Conservation (phyloP, 2,797 vertebrate species). For the Oreonectes daqikongensis region DNA sequence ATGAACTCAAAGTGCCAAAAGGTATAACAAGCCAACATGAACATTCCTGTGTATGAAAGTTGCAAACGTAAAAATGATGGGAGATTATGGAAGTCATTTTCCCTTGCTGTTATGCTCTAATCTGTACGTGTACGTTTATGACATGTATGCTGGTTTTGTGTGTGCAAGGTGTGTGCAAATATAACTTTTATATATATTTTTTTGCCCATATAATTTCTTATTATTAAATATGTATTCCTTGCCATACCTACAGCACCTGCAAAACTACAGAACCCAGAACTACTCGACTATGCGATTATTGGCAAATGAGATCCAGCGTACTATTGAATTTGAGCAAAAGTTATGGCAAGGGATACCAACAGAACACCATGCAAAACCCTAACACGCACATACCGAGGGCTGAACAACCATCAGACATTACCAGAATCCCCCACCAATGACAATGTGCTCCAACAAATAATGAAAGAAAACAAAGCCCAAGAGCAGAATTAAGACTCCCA, state of each 20-base stretch:
- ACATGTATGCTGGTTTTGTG: conserved; percentile 77
- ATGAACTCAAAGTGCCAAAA: conserved; percentile 39
- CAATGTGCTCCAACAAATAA: conserved; percentile 50
- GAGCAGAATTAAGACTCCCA: conserved; percentile 35
- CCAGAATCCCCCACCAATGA: conserved; percentile 48
- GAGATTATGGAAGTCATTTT: conserved; percentile 67
- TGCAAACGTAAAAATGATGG: conserved; percentile 16
- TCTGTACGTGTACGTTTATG: conserved; percentile 69
- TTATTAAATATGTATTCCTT: conserved; percentile 67
- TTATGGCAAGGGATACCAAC: conserved; percentile 71
- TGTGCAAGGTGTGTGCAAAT: conserved; percentile 74
- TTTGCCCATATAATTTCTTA: conserved; percentile 65
- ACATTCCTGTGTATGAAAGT: not conserved
- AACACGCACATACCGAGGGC: conserved; percentile 57
- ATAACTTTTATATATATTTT: conserved; percentile 49
- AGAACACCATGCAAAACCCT: conserved; percentile 76
- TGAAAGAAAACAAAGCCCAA: conserved; percentile 15
- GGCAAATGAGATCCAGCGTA: not conserved
- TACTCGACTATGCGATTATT: not conserved
- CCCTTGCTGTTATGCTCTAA: conserved; percentile 65
- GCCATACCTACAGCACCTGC: conserved; percentile 65
- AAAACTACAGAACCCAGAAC: conserved; percentile 28
- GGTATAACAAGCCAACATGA: not conserved
- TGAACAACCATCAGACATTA: conserved; percentile 52
- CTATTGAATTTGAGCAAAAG: not conserved